These are phyloP conservation scores for Hydrophis major DNA, from an alignment of 2,797 vertebrate species.

Conservation along the genomic window DNA sequence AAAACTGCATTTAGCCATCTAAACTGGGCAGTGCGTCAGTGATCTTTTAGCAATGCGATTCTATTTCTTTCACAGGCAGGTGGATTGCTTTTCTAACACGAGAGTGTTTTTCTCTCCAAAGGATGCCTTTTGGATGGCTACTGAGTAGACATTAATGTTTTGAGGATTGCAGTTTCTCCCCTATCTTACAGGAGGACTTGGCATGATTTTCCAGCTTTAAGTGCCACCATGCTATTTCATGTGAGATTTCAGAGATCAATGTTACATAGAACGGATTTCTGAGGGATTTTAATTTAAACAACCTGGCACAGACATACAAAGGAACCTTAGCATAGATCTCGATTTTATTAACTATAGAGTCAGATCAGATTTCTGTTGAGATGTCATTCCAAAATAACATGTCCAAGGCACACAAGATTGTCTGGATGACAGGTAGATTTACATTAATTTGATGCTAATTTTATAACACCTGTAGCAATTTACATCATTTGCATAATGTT, in stretches of 20 bases:
- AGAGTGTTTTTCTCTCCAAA: background rate
- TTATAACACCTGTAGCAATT: background rate
- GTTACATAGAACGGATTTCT: background rate
- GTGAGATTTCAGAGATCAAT: background rate
- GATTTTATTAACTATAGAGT: background rate
- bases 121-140: background rate
- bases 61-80: background rate
- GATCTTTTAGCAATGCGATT: background rate
- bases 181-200: background rate
- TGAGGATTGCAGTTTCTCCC: background rate
- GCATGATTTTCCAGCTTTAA: background rate
- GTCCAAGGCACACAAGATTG: background rate
- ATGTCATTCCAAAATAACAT: background rate
- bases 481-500: background rate
- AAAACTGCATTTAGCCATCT: slow-evolving; percentile 40
- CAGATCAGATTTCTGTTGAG: background rate
- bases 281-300: background rate
- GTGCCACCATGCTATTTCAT: background rate
- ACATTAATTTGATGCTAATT: background rate
- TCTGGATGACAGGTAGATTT: background rate
- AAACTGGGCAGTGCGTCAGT: slow-evolving; percentile 2
- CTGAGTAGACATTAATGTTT: background rate
- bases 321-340: background rate
- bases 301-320: background rate
- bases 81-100: background rate